phyloP scores from a whole-genome alignment of 2,888 invertebrate genomes.

The Subacronicta megacephala region DNA sequence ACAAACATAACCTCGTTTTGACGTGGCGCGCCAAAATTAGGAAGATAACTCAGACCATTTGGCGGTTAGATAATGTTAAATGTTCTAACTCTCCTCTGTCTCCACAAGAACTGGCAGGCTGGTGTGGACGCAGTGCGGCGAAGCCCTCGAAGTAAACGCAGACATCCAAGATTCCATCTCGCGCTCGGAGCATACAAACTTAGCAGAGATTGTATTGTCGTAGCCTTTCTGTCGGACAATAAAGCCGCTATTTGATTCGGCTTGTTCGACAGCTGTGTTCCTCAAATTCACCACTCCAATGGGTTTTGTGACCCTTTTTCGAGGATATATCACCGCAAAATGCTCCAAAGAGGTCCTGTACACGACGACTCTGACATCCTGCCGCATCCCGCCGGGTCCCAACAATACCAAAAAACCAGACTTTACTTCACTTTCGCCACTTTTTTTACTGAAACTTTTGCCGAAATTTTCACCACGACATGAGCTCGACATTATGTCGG shows the following conservation, averaged over 20 bases:
- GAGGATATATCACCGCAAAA: slow-evolving; percentile 91
- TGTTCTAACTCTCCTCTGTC: slow-evolving; percentile 86
- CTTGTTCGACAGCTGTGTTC: slow-evolving; percentile 89
- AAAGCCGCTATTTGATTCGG: slow-evolving; percentile 85
- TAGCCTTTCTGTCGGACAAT: slow-evolving; percentile 90
- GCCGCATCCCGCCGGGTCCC: slow-evolving; percentile 89
- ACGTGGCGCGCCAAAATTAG: slow-evolving; percentile 63
- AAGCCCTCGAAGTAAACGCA: slow-evolving; percentile 87
- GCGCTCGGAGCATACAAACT: slow-evolving; percentile 89
- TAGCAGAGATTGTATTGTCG: slow-evolving; percentile 90
- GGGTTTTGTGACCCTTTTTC: slow-evolving; percentile 90
- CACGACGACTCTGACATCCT: slow-evolving; percentile 91
- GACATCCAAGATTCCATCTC: slow-evolving; percentile 90
- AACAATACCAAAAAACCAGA: slow-evolving; percentile 90
- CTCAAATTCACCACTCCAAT: slow-evolving; percentile 90
- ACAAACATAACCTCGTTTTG: slow-evolving; percentile 77
- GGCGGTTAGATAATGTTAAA: slow-evolving; percentile 53
- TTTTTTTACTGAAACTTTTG: slow-evolving; percentile 71
- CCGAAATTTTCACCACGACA: slow-evolving; percentile 77
- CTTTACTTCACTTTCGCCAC: slow-evolving; percentile 89
- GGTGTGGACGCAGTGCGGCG: slow-evolving; percentile 82
- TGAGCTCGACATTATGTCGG: slow-evolving; percentile 74
- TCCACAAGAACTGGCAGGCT: slow-evolving; percentile 91
- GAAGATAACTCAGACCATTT: slow-evolving; percentile 66
- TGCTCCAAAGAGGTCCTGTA: slow-evolving; percentile 91